Base-by-base conservation (phyloP, 2,888 invertebrate genomes). In the Drosophila aldrichi region DNA sequence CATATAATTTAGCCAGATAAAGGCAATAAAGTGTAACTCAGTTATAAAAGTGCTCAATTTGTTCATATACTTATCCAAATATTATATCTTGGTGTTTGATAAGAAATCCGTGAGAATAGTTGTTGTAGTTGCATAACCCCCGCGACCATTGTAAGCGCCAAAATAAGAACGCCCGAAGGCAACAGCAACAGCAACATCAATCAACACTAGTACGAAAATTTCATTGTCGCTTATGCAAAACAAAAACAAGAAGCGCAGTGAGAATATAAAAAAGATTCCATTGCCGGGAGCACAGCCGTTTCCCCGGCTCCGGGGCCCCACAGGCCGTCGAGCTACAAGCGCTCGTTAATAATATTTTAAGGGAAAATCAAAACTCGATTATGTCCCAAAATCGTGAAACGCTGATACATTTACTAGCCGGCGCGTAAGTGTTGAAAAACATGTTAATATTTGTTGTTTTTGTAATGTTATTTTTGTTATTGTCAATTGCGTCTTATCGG, bases 321-420 rank as follows among this genome's bases (percentile, higher is more conserved):
- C 34, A 73, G 54, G 41, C 59, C 54, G 18, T 54, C 38, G 52
- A 52, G 52, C 52, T 52, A 52, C 36, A 52, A 29, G 43, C 44
- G 59, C 71, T 34, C 22, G 63, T 41, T 34, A 49, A 25, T 41
- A 56, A 22, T 7, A 56, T 22, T 43, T n/a, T 1, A 10, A 59
- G 32, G 32, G 18, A 56, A 51, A 18, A 54, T 25, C 49, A 32
- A 43, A 34, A 34, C 54, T 25, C 48, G 82, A 91, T 73, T 74
- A 93, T 93, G 93, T 91, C 91, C 88, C 91, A 91, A 85, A 92
- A 91, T 94, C 96, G 96, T 93, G 97, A 98, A 94, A 97, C 97
- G 85, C 95, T 98, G 88, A 97, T 98, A 94, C 98, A 98, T 94
- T 95, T 98, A 91, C 94, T 98, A 90, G 98, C 98, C 93, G 98